phyloP scores from a whole-genome alignment of 2,888 invertebrate species.

The Mythimna pallens region DNA sequence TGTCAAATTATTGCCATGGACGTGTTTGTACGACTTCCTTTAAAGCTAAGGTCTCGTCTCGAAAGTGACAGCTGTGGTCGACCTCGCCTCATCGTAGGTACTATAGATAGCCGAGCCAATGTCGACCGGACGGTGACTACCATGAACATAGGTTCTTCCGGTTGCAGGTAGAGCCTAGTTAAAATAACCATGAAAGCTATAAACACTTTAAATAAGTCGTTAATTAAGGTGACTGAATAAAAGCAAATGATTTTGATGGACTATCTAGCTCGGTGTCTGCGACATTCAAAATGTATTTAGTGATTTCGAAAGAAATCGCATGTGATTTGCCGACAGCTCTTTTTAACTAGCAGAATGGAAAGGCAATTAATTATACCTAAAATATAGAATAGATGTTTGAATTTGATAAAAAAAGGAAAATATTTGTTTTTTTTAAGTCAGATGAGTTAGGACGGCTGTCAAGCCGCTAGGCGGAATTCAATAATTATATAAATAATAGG shows the following conservation, averaged over 20 bases:
- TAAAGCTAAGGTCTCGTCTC: slow-evolving; percentile 73
- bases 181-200: not conserved
- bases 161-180: slow-evolving; percentile 60
- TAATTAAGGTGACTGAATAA: not conserved
- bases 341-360: no score
- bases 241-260: not conserved
- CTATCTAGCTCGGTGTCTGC: no score
- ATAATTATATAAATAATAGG: no score
- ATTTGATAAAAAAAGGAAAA: no score
- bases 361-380: no score
- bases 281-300: no score
- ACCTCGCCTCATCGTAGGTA: slow-evolving; percentile 74
- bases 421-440: no score
- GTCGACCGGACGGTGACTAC: slow-evolving; percentile 71
- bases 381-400: no score
- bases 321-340: no score
- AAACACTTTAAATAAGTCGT: not conserved
- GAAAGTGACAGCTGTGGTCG: slow-evolving; percentile 76
- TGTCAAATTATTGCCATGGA: slow-evolving; percentile 13
- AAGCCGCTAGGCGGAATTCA: no score
- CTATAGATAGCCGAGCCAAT: slow-evolving; percentile 77
- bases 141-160: slow-evolving; percentile 75
- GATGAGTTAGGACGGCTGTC: no score
- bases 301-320: no score
- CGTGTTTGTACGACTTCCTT: slow-evolving; percentile 67